Base-by-base conservation (phyloP, 2,888 invertebrate species). In the Spilarctia lutea region DNA sequence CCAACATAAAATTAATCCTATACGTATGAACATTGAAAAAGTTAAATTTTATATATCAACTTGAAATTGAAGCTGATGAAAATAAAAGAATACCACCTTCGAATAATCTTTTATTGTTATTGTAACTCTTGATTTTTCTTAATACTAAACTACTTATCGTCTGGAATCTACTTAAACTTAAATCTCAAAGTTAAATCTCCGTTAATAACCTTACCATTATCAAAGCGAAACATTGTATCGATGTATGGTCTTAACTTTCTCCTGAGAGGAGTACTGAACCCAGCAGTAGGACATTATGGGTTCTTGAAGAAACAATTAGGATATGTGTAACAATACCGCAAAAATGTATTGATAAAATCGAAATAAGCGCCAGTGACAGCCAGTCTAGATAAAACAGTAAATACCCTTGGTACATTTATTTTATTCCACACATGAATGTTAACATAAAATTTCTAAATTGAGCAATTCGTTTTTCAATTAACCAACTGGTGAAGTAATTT, bases 1-100 rank as follows among this genome's bases (percentile, higher is more conserved):
- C 30, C 63, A 73, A 72, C 84, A 84, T 88, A 77, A 88, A 87
- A 82, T 77, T 72, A 77, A 76, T 71, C 73, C 76, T 76, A 24
- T 63, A 56, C 75, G 72, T 78, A 77, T 71, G 76, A 77, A 80
- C 75, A 79, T 84, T 78, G 74, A 78, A 79, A 78, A 78, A 69
- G 74, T 74, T 69, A 71, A 75, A 75, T 74, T 68, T 65, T 2
- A 60, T 75, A 83, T 79, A 85, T 78, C 68, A 80, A 63, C 81
- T 77, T 68, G 65, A 71, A 80, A 71, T 71, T 69, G 39, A 67
- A 65, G 42, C 73, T 74, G 72, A 39, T 76, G 72, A 72, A 76
- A 68, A 69, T 66, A 68, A 72, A 69, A 30, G 70, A 56, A 79
- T 76, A 72, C n/a, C 10, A n/a, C n/a, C 11, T 27, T 11, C 56